phyloP scores from a whole-genome alignment of 2,888 invertebrate species.

The Tiliacea citrago region DNA sequence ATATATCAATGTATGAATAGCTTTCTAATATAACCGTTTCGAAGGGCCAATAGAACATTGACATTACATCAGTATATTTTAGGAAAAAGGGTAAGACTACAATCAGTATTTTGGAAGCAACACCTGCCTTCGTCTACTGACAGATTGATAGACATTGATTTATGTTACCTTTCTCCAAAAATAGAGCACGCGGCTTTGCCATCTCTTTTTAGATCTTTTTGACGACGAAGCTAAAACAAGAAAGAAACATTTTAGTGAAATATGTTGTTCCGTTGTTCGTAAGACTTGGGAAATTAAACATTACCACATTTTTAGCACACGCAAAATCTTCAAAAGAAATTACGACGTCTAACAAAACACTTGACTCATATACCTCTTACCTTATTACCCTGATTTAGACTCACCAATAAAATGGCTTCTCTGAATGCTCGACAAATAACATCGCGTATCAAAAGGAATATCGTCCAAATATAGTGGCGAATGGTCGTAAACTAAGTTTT shows the following conservation, averaged over 20 bases:
- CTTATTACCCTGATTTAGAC: slow-evolving; percentile 57
- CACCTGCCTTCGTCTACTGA: slow-evolving; percentile 18
- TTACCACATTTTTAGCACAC: slow-evolving; percentile 16
- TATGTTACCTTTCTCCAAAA: slow-evolving; percentile 24
- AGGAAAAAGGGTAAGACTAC: slow-evolving; percentile 17
- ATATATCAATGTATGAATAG: background rate
- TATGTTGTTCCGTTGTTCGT: slow-evolving; percentile 1
- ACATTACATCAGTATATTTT: background rate
- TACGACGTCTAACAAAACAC: slow-evolving; percentile 29
- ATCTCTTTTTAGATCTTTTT: background rate
- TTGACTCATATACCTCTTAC: slow-evolving; percentile 47
- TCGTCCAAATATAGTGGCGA: slow-evolving; percentile 67
- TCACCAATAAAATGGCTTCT: slow-evolving; percentile 58
- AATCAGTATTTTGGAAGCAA: slow-evolving; percentile 24
- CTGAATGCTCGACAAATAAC: slow-evolving; percentile 64
- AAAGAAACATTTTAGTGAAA: background rate
- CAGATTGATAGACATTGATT: slow-evolving; percentile 54
- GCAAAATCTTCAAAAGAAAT: slow-evolving; percentile 25
- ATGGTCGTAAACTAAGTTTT: slow-evolving; percentile 69
- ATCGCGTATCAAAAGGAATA: slow-evolving; percentile 63
- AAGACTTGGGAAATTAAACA: background rate
- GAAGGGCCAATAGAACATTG: background rate
- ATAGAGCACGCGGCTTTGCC: background rate
- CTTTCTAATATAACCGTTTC: background rate
- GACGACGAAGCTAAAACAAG: background rate